Conservation (phyloP, 2,888 invertebrate species). For the Saturnia japonica region DNA sequence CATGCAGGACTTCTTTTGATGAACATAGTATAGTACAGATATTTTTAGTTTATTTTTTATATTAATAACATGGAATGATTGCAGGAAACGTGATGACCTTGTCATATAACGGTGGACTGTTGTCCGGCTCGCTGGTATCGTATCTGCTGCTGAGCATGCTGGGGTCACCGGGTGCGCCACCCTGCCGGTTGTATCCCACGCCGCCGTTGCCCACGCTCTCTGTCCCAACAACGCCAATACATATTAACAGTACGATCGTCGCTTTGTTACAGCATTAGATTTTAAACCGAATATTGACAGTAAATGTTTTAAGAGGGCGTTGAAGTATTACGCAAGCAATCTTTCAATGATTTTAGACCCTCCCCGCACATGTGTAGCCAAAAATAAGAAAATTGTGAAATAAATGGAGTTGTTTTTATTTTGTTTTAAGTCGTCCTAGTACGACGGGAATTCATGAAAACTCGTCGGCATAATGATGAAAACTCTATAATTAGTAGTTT, state of each 20-base stretch:
- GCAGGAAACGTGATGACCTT: constrained; percentile 96
- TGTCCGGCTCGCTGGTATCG: constrained; percentile 91
- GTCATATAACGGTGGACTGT: constrained; percentile 93
- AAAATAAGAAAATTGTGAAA: too few species aligned
- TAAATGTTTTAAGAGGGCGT: not conserved
- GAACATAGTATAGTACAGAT: too few species aligned
- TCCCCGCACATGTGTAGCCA: too few species aligned
- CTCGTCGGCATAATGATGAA: too few species aligned
- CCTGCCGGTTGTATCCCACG: constrained; percentile 76
- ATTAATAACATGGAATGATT: constrained; percentile 28
- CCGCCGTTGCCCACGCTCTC: constrained; percentile 56
- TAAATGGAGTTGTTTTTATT: too few species aligned
- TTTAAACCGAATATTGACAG: not conserved
- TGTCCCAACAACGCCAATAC: constrained; percentile 42
- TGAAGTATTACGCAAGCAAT: too few species aligned
- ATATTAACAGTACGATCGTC: not conserved
- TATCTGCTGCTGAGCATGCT: constrained; percentile 88
- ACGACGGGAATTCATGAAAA: too few species aligned
- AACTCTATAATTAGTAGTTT: too few species aligned
- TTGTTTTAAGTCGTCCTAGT: too few species aligned
- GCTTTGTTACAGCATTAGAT: not conserved
- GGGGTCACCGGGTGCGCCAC: constrained; percentile 74
- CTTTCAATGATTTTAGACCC: too few species aligned
- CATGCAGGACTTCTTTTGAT: too few species aligned
- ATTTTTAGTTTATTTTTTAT: too few species aligned